Conservation (phyloP, 1,140 invertebrate genomes). For the Temnothorax curvispinosus region DNA sequence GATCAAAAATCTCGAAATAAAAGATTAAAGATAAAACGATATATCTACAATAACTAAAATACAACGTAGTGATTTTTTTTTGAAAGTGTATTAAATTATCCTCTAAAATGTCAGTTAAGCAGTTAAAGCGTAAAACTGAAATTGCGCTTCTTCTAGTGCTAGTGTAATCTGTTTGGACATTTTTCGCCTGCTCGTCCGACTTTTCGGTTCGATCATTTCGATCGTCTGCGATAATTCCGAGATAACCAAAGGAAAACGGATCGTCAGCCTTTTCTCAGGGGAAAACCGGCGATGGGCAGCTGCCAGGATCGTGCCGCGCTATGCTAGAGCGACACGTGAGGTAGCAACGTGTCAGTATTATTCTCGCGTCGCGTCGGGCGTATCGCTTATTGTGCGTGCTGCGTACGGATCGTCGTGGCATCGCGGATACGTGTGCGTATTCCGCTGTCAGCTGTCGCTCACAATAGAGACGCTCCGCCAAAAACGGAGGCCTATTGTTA, state of each 20-base stretch:
- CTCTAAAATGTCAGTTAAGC: neutral
- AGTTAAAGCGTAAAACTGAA: neutral
- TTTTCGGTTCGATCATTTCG: neutral
- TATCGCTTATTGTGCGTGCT: slow-evolving; percentile 66
- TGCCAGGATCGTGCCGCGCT: slow-evolving; percentile 33
- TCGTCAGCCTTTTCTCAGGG: slow-evolving; percentile 38
- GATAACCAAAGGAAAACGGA: slow-evolving; percentile 3
- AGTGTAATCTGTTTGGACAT: neutral
- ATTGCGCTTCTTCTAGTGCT: no score
- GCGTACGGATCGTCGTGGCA: slow-evolving; percentile 43
- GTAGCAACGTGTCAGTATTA: slow-evolving; percentile 58
- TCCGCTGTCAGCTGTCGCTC: slow-evolving; percentile 68
- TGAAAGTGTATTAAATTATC: neutral
- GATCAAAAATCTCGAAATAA: neutral
- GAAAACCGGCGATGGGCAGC: slow-evolving; percentile 39
- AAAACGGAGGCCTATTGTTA: slow-evolving; percentile 67
- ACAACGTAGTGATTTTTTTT: neutral
- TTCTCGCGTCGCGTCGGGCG: slow-evolving; percentile 51
- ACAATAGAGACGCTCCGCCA: slow-evolving; percentile 70
- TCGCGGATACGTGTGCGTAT: slow-evolving; percentile 49
- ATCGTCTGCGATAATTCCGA: neutral
- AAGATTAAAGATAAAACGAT: neutral
- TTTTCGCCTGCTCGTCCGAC: neutral
- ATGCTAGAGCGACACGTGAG: slow-evolving; percentile 41
- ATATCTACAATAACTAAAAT: neutral